Percentiles rank a stretch among this genome's conserved stretches.
Conservation (phyloP, 2,113 vertebrate genomes). For the Plectropomus leopardus region DNA sequence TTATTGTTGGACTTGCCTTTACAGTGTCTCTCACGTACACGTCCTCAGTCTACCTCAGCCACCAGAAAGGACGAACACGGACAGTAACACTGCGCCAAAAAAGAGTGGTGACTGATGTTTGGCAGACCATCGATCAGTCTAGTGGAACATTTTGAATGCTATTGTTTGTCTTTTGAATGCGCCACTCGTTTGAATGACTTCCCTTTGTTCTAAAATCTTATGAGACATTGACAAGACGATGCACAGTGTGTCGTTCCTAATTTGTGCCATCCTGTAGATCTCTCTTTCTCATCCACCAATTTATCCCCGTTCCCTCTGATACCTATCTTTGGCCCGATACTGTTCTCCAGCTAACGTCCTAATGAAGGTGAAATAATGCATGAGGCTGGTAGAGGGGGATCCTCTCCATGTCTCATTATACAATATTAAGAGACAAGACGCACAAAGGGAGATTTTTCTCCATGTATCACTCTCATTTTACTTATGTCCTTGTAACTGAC, state of each 20-base stretch:
- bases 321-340: slow-evolving; percentile 39
- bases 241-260: slow-evolving; percentile 40
- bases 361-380: slow-evolving; percentile 78
- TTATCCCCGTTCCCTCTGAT: slow-evolving; percentile 45
- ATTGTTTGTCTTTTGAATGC: slow-evolving; percentile 62
- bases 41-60: slow-evolving; percentile 66
- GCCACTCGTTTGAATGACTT: slow-evolving; percentile 54
- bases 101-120: slow-evolving; percentile 64
- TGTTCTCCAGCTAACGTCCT: slow-evolving; percentile 36
- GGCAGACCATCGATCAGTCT: slow-evolving; percentile 63
- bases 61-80: slow-evolving; percentile 63
- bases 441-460: slow-evolving; percentile 47
- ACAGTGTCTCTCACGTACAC: slow-evolving; percentile 72
- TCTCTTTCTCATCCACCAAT: slow-evolving; percentile 47
- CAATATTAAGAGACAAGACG: slow-evolving; percentile 57
- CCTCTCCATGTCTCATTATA: slow-evolving; percentile 67
- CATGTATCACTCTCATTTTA: slow-evolving; percentile 51
- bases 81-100: slow-evolving; percentile 16
- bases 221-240: slow-evolving; percentile 53
- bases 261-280: slow-evolving; percentile 42
- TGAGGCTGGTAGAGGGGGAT: slow-evolving; percentile 54
- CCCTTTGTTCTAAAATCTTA: slow-evolving; percentile 61
- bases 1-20: slow-evolving; percentile 78
- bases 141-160: slow-evolving; percentile 50
- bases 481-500: slow-evolving; percentile 64